Conservation (phyloP, 2,113 vertebrate species). For the Antigone vipio region DNA sequence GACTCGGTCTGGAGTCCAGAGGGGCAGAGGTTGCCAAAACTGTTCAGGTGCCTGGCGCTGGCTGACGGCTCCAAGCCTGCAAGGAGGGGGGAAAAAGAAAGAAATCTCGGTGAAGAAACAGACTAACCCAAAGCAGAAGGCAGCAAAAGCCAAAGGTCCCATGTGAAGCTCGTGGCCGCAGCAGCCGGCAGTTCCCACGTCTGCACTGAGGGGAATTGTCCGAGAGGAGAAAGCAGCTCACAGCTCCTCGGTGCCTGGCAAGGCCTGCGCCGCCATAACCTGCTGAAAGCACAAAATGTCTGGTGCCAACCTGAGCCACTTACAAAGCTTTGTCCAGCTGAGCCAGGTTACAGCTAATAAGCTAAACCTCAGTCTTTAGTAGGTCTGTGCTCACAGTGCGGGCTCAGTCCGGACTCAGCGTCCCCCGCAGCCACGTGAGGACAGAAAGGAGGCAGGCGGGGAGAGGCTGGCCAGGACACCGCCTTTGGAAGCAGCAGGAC, state of each 20-base stretch:
- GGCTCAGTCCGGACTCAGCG: neutral
- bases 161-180: fast-evolving
- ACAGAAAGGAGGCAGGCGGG: neutral
- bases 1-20: fast-evolving
- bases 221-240: neutral
- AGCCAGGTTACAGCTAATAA: neutral
- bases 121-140: neutral
- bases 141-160: neutral
- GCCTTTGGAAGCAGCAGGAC: neutral
- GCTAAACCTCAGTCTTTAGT: fast-evolving
- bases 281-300: neutral
- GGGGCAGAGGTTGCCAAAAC: neutral
- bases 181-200: fast-evolving
- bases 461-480: fast-evolving
- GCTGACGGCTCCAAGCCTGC: neutral
- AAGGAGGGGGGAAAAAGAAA: neutral
- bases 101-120: neutral
- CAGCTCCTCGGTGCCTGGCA: neutral
- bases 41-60: no score
- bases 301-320: fast-evolving
- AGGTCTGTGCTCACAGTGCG: fast-evolving
- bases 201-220: fast-evolving
- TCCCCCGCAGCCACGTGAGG: neutral
- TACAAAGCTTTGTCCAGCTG: no score
- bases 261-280: neutral